These are phyloP conservation scores for Hylia prasina DNA, from an alignment of 2,113 vertebrate species.

Conservation along the genomic window DNA sequence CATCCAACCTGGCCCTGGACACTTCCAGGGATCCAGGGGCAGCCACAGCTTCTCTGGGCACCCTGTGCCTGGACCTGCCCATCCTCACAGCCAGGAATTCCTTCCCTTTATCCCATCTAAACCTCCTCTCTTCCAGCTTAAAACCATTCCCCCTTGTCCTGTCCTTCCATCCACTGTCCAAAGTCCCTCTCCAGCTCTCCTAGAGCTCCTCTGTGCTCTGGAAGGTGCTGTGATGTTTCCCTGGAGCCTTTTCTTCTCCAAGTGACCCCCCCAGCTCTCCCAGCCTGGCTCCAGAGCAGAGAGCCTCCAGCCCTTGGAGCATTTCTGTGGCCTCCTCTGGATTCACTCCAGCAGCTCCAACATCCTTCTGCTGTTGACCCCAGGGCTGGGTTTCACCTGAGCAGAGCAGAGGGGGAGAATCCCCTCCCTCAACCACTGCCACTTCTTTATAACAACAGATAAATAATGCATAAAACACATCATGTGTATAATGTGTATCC, in stretches of 20 bases:
- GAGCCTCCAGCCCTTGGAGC: background rate
- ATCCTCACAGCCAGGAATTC: rapidly evolving
- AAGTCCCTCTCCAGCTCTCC: background rate
- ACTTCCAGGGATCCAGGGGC: background rate
- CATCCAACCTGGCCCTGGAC: rapidly evolving
- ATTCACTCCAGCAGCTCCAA: background rate
- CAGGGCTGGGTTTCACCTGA: background rate
- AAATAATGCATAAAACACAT: background rate
- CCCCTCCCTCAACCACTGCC: background rate
- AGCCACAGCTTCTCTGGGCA: background rate
- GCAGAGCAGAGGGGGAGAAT: background rate
- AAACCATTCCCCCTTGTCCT: background rate
- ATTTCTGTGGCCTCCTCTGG: background rate
- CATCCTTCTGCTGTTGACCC: rapidly evolving
- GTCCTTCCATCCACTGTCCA: rapidly evolving
- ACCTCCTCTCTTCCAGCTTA: background rate
- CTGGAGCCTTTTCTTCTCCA: background rate
- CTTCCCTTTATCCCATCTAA: background rate
- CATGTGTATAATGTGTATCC: rapidly evolving
- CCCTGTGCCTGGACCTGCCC: background rate
- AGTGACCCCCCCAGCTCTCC: background rate
- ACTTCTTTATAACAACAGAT: rapidly evolving
- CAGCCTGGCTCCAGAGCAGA: background rate
- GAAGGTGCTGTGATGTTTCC: rapidly evolving
- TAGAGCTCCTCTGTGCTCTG: background rate